These are phyloP conservation scores for Pogonognathellus flavescens DNA, from an alignment of 1,140 invertebrate species.

Conservation along the genomic window DNA sequence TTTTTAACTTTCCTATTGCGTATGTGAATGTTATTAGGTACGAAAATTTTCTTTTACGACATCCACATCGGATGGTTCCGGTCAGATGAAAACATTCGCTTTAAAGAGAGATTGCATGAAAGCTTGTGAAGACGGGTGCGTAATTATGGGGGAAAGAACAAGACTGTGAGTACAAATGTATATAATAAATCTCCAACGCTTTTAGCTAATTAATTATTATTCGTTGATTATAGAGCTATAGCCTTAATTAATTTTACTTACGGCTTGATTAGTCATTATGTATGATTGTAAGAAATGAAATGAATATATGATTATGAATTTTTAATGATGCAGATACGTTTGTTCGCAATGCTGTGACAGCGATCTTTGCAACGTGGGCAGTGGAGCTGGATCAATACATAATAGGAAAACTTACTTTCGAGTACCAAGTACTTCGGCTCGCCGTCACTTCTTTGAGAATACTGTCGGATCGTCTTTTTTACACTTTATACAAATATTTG, in stretches of 20 bases:
- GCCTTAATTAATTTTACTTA: no score
- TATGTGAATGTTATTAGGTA: conserved; percentile 73
- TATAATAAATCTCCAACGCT: background rate
- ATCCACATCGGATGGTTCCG: conserved; percentile 84
- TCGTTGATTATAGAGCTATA: no score
- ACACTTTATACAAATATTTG: conserved; percentile 46
- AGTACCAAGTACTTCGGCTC: conserved; percentile 12
- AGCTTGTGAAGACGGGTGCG: conserved; percentile 86
- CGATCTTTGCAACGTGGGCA: conserved; percentile 57
- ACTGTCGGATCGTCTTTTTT: conserved; percentile 33
- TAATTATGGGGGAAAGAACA: conserved; percentile 84
- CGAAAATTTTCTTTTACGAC: conserved; percentile 86
- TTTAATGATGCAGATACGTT: conserved; percentile 57
- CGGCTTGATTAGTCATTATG: no score
- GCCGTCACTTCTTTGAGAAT: conserved; percentile 23
- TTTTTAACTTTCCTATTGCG: background rate
- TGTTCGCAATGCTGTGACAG: conserved; percentile 57
- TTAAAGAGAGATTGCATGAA: conserved; percentile 84
- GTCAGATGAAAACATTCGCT: conserved; percentile 82
- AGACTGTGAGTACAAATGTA: conserved; percentile 80
- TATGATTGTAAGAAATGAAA: background rate
- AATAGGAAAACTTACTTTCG: conserved; percentile 14
- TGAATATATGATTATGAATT: conserved; percentile 36
- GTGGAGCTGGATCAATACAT: conserved; percentile 51
- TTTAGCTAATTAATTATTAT: background rate